phyloP scores from a whole-genome alignment of 92 coral and sea anemone species.

The Porites divaricata region DNA sequence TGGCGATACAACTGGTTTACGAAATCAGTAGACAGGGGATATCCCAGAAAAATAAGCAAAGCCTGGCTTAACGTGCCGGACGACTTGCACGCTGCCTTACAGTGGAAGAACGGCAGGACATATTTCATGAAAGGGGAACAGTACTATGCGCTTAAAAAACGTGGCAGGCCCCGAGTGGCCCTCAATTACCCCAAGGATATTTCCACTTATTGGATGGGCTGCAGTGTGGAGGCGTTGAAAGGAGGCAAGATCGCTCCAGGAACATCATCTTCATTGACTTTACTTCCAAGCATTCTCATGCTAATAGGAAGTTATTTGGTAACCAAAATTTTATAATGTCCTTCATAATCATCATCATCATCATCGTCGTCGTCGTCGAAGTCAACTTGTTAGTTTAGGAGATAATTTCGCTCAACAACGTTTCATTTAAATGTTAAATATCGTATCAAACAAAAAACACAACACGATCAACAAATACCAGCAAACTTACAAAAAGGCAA shows the following conservation, averaged over 20 bases:
- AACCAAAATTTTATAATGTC: not conserved
- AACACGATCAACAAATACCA: too few relatives aligned
- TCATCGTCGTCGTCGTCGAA: too few relatives aligned
- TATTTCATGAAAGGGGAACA: slow-evolving; percentile 75
- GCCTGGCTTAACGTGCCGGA: slow-evolving; percentile 77
- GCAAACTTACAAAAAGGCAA: too few relatives aligned
- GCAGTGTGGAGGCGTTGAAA: slow-evolving; percentile 27
- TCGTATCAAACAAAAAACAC: too few relatives aligned
- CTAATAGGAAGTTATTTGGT: slow-evolving; percentile 10
- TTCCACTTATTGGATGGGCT: slow-evolving; percentile 72
- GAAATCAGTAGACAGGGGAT: slow-evolving; percentile 69
- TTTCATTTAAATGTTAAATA: too few relatives aligned
- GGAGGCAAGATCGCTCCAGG: slow-evolving; percentile 39
- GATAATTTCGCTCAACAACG: too few relatives aligned
- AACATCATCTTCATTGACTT: slow-evolving; percentile 10
- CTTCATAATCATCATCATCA: not conserved
- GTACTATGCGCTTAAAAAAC: slow-evolving; percentile 57
- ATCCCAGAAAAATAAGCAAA: slow-evolving; percentile 61
- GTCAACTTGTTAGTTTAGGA: too few relatives aligned
- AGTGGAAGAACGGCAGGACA: slow-evolving; percentile 82
- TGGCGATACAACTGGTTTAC: slow-evolving; percentile 76
- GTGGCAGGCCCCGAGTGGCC: slow-evolving; percentile 46
- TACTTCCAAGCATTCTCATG: slow-evolving; percentile 21
- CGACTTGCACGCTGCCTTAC: slow-evolving; percentile 68
- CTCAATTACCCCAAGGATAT: slow-evolving; percentile 58